These are phyloP conservation scores for Hydrocynus forskahlii DNA, from an alignment of 2,797 vertebrate genomes.

Conservation along the genomic window DNA sequence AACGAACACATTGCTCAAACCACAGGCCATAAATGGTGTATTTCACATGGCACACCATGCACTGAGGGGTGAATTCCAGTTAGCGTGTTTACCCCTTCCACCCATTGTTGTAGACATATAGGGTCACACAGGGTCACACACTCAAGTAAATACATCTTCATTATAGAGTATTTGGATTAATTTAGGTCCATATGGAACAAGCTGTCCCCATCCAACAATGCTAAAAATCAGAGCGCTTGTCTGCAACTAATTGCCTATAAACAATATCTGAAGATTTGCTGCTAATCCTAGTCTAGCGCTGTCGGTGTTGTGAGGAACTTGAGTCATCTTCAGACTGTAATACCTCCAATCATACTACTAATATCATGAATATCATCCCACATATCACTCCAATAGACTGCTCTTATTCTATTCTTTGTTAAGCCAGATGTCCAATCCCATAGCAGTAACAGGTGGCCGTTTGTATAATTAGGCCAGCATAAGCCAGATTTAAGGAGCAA, in stretches of 20 bases:
- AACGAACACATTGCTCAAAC: background rate
- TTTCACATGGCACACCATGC: background rate
- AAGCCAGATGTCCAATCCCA: slow-evolving; percentile 77
- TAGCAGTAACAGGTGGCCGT: slow-evolving; percentile 77
- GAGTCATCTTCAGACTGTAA: slow-evolving; percentile 67
- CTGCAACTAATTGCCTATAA: slow-evolving; percentile 61
- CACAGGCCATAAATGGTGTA: background rate
- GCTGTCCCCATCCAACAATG: slow-evolving; percentile 44
- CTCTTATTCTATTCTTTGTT: slow-evolving; percentile 79
- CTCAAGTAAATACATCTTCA: background rate
- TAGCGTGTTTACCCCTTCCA: background rate
- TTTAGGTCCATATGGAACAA: slow-evolving; percentile 63
- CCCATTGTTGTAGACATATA: background rate
- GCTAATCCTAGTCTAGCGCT: slow-evolving; percentile 73
- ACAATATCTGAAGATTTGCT: slow-evolving; percentile 57
- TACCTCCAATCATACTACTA: slow-evolving; percentile 60
- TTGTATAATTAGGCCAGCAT: slow-evolving; percentile 77
- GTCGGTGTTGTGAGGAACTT: slow-evolving; percentile 47
- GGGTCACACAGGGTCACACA: background rate
- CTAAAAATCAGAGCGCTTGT: slow-evolving; percentile 53
- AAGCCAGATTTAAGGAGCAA: slow-evolving; percentile 68
- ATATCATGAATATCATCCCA: slow-evolving; percentile 59
- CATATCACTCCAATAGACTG: slow-evolving; percentile 58
- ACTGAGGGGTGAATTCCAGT: background rate
- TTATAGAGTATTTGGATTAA: slow-evolving; percentile 36